phyloP scores from a whole-genome alignment of 2,888 invertebrate species.

The Hyposoter didymator region DNA sequence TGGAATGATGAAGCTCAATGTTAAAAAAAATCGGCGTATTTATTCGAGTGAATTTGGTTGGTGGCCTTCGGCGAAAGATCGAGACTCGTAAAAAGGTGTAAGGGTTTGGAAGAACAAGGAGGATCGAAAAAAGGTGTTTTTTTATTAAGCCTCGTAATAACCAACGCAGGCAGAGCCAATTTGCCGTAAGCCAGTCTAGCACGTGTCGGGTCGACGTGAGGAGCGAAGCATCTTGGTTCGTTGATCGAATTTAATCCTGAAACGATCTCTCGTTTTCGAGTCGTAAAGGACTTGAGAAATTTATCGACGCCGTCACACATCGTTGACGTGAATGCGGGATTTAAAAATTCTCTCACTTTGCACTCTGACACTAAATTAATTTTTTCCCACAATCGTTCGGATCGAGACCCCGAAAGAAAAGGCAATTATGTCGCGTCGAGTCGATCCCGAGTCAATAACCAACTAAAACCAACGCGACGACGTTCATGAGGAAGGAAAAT shows the following conservation, averaged over 20 bases:
- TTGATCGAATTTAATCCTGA: slow-evolving; percentile 79
- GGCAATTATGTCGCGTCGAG: not conserved
- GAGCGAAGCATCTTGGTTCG: slow-evolving; percentile 83
- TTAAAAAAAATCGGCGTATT: not conserved
- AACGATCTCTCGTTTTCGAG: slow-evolving; percentile 74
- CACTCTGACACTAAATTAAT: not conserved
- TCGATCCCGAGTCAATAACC: not conserved
- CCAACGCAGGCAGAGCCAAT: slow-evolving; percentile 82
- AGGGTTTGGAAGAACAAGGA: slow-evolving; percentile 6
- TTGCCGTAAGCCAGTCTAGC: slow-evolving; percentile 83
- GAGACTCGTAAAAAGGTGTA: not conserved
- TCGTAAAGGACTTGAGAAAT: slow-evolving; percentile 77
- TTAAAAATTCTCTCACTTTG: not conserved
- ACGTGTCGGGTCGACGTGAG: slow-evolving; percentile 83
- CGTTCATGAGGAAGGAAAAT: not conserved
- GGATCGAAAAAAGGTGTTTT: not conserved
- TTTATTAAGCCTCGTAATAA: slow-evolving; percentile 48
- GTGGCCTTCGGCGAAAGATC: not conserved
- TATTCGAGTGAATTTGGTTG: not conserved
- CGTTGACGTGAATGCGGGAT: not conserved
- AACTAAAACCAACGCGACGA: not conserved
- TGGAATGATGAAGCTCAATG: not conserved
- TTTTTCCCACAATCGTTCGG: not conserved
- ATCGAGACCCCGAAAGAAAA: not conserved
- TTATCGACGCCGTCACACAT: slow-evolving; percentile 35